Conservation (phyloP, 2,797 vertebrate species). For the Xenentodon cancila region DNA sequence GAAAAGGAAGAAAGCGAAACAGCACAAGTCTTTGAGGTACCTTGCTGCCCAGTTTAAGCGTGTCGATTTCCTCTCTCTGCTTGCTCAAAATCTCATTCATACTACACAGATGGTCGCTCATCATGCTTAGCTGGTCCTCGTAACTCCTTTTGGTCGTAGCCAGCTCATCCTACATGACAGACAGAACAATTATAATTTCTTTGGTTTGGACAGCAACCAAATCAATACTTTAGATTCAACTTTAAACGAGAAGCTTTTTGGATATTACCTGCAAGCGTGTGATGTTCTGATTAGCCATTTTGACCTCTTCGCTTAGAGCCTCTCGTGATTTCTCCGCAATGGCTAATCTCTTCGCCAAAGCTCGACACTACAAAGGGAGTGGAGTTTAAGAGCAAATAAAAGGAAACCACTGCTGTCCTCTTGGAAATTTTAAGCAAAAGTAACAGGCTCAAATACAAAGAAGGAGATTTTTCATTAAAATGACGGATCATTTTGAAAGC, state of each 20-base stretch:
- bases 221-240: neutral
- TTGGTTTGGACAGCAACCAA: neutral
- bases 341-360: conserved; percentile 91
- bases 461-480: conserved; percentile 16
- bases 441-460: conserved; percentile 1
- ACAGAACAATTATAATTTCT: conserved; percentile 6
- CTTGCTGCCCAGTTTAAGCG: conserved; percentile 92
- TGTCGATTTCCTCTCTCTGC: conserved; percentile 97
- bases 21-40: conserved; percentile 65
- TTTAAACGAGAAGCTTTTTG: conserved; percentile 23
- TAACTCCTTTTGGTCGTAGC: conserved; percentile 98
- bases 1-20: neutral
- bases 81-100: conserved; percentile 98
- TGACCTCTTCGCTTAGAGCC: conserved; percentile 86
- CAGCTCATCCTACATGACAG: conserved; percentile 88
- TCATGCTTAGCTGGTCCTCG: conserved; percentile 98
- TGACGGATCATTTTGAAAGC: conserved; percentile 16
- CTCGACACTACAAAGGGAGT: conserved; percentile 86
- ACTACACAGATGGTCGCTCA: conserved; percentile 98
- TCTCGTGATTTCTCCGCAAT: conserved; percentile 94
- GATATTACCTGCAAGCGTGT: conserved; percentile 91
- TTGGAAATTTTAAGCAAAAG: conserved; percentile 2
- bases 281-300: conserved; percentile 90
- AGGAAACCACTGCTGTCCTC: conserved; percentile 11
- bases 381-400: conserved; percentile 3